Conservation (phyloP, 2,797 vertebrate species). For the Schizothorax lantsangensis region DNA sequence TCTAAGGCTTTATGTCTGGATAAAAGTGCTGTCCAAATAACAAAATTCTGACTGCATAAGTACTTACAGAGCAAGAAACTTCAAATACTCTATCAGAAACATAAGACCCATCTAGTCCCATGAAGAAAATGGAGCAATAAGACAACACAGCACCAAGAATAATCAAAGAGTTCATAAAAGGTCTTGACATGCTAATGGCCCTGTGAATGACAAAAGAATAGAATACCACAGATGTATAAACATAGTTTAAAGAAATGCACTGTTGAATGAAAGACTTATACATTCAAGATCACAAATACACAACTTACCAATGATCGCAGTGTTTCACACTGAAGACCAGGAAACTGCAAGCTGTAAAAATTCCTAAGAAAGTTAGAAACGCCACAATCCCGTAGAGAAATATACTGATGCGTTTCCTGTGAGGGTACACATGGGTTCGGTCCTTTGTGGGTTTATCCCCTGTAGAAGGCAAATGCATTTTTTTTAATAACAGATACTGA, state of each 20-base stretch:
- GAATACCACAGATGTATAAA: neutral
- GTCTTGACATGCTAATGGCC: constrained; percentile 82
- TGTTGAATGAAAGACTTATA: neutral
- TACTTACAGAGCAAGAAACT: constrained; percentile 91
- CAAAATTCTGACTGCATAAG: neutral
- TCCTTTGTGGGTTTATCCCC: constrained; percentile 87
- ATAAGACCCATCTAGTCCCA: constrained; percentile 87
- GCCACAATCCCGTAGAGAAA: constrained; percentile 83
- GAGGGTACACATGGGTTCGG: constrained; percentile 80
- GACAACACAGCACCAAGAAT: constrained; percentile 90
- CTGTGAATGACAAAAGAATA: constrained; percentile 68
- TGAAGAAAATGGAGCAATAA: constrained; percentile 88
- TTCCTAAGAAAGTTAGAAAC: constrained; percentile 81
- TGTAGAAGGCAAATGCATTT: constrained; percentile 63
- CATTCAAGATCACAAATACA: neutral
- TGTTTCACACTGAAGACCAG: constrained; percentile 84
- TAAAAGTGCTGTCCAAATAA: neutral
- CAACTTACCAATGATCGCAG: constrained; percentile 81
- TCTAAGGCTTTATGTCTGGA: neutral
- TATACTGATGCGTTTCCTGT: constrained; percentile 81
- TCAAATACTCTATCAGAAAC: constrained; percentile 82
- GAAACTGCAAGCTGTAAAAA: constrained; percentile 84
- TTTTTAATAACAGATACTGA: neutral
- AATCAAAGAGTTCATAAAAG: constrained; percentile 88
- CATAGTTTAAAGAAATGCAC: neutral